Evolutionary conservation across 1,140 invertebrate genomes (phyloP).

Genomic region (Teleopsis dalmanni): DNA sequence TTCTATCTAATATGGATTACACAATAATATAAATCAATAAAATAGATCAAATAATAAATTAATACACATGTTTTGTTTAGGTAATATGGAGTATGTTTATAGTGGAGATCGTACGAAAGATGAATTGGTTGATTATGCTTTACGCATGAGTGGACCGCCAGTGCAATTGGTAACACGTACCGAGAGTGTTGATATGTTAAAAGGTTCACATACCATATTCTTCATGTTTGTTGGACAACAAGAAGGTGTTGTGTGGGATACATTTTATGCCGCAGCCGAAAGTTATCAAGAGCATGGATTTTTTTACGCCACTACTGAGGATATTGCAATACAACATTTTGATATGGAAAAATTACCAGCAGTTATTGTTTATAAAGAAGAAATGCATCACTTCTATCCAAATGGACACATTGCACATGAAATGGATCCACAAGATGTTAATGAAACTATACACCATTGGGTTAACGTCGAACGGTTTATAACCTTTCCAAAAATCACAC

Average conservation of each 20-base stretch:
- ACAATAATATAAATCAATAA: no score
- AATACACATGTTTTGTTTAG: no score
- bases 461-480: slow-evolving; percentile 84
- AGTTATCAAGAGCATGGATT: slow-evolving; percentile 74
- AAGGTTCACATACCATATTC: slow-evolving; percentile 69
- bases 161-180: slow-evolving; percentile 70
- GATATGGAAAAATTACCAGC: slow-evolving; percentile 58
- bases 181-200: slow-evolving; percentile 68
- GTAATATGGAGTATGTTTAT: slow-evolving; percentile 71
- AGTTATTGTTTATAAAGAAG: slow-evolving; percentile 82
- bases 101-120: slow-evolving; percentile 84
- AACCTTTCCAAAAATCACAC: slow-evolving; percentile 75
- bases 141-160: slow-evolving; percentile 78
- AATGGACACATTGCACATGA: slow-evolving; percentile 46
- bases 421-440: slow-evolving; percentile 49
- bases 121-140: slow-evolving; percentile 89
- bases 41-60: no score
- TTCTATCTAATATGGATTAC: no score
- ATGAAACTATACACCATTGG: slow-evolving; percentile 72
- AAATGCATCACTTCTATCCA: slow-evolving; percentile 60
- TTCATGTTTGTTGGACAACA: slow-evolving; percentile 80
- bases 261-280: slow-evolving; percentile 64
- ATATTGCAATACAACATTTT: slow-evolving; percentile 59
- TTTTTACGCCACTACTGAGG: slow-evolving; percentile 71
- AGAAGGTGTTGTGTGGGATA: slow-evolving; percentile 69